Conservation (phyloP, 2,797 vertebrate species). For the Aulostomus chinensis region DNA sequence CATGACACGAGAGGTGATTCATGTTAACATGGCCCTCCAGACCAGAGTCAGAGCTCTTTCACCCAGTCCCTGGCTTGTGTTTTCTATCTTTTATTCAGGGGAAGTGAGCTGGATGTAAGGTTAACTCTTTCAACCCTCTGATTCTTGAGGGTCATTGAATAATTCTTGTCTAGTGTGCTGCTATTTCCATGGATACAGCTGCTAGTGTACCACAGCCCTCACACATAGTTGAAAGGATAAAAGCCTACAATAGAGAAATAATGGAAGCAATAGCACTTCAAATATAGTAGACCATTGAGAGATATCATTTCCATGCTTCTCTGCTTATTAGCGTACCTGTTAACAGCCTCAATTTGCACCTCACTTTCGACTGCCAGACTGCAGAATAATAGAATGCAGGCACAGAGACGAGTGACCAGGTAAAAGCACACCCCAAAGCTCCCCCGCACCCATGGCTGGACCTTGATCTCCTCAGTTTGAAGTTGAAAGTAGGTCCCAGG, state of each 20-base stretch:
- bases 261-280: background rate
- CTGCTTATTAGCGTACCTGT: slow-evolving; percentile 4
- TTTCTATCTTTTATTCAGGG: slow-evolving; percentile 61
- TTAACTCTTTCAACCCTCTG: slow-evolving; percentile 52
- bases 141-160: slow-evolving; percentile 60
- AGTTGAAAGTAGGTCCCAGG: slow-evolving; percentile 80
- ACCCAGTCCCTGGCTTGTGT: slow-evolving; percentile 60
- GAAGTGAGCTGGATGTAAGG: slow-evolving; percentile 53
- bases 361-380: slow-evolving; percentile 12
- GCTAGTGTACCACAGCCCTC: slow-evolving; percentile 26
- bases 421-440: slow-evolving; percentile 32
- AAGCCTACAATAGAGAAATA: slow-evolving; percentile 17
- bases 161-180: slow-evolving; percentile 45
- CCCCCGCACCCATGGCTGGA: slow-evolving; percentile 71
- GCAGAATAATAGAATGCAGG: background rate
- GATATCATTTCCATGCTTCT: background rate
- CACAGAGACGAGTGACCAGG: slow-evolving; percentile 21
- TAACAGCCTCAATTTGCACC: slow-evolving; percentile 7
- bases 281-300: background rate
- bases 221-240: slow-evolving; percentile 31
- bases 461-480: slow-evolving; percentile 82
- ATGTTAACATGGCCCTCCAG: slow-evolving; percentile 56
- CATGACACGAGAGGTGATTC: no score
- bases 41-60: slow-evolving; percentile 74
- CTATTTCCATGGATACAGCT: slow-evolving; percentile 46